Evolutionary conservation across 2,113 vertebrate species (phyloP), one percentile per base, ranked within the genome.

Genomic region (Gadus macrocephalus): DNA sequence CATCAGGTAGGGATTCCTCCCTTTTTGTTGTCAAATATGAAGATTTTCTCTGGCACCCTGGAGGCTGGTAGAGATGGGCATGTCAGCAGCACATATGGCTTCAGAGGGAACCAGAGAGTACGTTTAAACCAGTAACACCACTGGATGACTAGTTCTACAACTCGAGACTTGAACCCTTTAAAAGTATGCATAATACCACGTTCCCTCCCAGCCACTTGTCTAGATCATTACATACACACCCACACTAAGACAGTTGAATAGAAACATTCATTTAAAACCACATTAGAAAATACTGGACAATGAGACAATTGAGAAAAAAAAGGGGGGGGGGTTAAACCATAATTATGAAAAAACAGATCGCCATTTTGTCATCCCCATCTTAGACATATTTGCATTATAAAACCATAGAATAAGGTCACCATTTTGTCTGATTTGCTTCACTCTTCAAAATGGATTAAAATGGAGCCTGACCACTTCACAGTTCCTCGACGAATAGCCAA

Each of bases 271-370:
- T 88, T 72, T 72, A 72, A 87, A 85, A 83, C 70, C 82, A 76
- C 75, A 64, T 76, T 72, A 78, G 81, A 84, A 85, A 88, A 87
- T 76, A 85, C 82, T 79, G 70, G 73, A 85, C 83, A 78, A 77
- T 79, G 70, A 86, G 82, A 80, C 58, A 17, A 63, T 71, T 81
- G 75, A 58, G 71, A 53, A 78, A 22, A 67, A 25, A 35, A 62
- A 49, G 35, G 17, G 53, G 8, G 71, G 49, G 16, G 8, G 53
- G 59, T 68, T 65, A 65, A 49, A 62, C 58, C 5, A 73, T 49
- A 49, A 49, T 49, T 9, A 38, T 65, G 64, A 66, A 9, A 71
- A 64, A 17, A 64, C 60, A 63, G 70, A 74, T 59, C 9, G 42
- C 12, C 42, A 49, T 49, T 35, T 35, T 35, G 31, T 35, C 31